Evolutionary conservation across 1,140 invertebrate species (phyloP).

Genomic region (Rhopalosiphum padi): DNA sequence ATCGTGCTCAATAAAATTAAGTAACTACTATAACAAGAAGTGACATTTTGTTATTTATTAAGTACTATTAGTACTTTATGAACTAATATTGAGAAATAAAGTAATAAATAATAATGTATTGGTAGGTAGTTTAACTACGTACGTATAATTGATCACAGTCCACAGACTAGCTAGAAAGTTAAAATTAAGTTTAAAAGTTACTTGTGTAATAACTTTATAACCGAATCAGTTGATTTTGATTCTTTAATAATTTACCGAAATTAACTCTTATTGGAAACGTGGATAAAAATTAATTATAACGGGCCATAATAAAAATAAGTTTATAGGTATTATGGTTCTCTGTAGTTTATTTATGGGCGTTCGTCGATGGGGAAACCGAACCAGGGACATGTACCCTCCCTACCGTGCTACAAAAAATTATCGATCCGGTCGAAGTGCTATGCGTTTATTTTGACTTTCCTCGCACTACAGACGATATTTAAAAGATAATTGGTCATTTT

Average conservation of each 20-base stretch:
- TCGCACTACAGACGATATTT: not conserved
- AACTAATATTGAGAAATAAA: not conserved
- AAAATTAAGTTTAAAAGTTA: not conserved
- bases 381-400: not conserved
- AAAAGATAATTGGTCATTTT: not conserved
- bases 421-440: not conserved
- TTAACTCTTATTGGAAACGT: not conserved
- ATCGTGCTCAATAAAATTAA: slow-evolving; percentile 8
- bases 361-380: not conserved
- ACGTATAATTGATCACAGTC: not conserved
- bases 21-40: not conserved
- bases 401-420: not conserved
- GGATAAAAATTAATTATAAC: slow-evolving; percentile 11
- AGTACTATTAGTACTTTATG: not conserved
- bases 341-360: not conserved
- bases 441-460: not conserved
- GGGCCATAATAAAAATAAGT: not conserved
- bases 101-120: slow-evolving; percentile 17
- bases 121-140: not conserved
- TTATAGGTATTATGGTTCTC: not conserved
- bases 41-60: not conserved
- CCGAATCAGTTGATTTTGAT: not conserved
- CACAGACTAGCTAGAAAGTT: not conserved
- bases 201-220: slow-evolving; percentile 3
- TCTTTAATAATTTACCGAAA: not conserved